Conservation (phyloP, 2,797 vertebrate genomes). For the Darevskia nairensis region DNA sequence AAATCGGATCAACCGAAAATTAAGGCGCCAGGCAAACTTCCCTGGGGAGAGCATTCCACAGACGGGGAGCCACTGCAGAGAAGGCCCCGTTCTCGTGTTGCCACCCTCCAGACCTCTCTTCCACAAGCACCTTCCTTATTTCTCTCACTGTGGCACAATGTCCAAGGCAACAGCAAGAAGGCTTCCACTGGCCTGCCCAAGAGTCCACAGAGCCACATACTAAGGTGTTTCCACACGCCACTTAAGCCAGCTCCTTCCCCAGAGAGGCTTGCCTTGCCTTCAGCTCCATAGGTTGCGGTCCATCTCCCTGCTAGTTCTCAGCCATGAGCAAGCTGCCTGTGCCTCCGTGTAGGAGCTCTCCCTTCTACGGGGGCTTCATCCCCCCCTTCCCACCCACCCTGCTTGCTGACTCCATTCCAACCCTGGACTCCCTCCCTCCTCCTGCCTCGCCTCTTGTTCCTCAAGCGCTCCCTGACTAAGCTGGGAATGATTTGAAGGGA, state of each 20-base stretch:
- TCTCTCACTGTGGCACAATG: not conserved
- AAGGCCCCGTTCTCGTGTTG: no score
- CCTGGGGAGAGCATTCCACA: no score
- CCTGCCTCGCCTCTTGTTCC: conserved; percentile 63
- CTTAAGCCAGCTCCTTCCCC: no score
- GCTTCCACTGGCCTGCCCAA: no score
- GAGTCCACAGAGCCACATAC: not conserved
- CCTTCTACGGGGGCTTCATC: no score
- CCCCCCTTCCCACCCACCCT: conserved; percentile 53
- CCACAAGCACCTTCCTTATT: not conserved
- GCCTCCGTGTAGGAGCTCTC: not conserved
- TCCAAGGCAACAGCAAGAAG: no score
- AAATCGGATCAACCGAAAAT: no score
- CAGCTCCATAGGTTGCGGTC: not conserved
- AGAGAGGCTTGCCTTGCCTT: not conserved
- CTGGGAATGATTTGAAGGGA: conserved; percentile 80
- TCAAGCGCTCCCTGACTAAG: conserved; percentile 62
- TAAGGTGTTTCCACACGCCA: no score
- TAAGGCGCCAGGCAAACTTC: no score
- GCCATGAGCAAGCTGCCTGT: not conserved
- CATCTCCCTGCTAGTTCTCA: not conserved
- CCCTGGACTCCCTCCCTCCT: conserved; percentile 55
- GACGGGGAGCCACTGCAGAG: no score
- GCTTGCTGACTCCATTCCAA: conserved; percentile 30
- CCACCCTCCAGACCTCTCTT: no score